phyloP scores from a whole-genome alignment of 2,797 vertebrate genomes.

The Danio aesculapii region DNA sequence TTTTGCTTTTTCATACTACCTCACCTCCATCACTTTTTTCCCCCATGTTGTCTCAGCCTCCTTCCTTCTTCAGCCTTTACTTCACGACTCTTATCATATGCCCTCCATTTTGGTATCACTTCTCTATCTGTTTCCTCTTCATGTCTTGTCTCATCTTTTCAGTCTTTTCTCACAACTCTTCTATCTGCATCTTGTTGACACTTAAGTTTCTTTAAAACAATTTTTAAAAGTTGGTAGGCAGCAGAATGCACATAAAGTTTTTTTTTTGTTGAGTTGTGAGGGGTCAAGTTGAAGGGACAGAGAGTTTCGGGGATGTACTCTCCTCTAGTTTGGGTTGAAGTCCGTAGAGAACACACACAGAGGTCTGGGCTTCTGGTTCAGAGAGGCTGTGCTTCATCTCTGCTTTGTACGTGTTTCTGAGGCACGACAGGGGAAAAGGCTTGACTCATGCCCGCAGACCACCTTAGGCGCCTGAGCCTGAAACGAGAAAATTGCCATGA shows the following conservation, averaged over 20 bases:
- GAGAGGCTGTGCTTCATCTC: conserved; percentile 17
- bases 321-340: conserved; percentile 18
- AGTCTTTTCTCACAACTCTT: too few relatives aligned
- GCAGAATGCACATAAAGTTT: not conserved
- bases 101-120: too few relatives aligned
- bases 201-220: not conserved
- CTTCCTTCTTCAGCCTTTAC: too few relatives aligned
- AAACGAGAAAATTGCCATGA: conserved; percentile 37
- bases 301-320: conserved; percentile 11
- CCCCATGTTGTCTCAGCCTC: too few relatives aligned
- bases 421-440: not conserved
- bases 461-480: conserved; percentile 27
- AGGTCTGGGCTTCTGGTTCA: conserved; percentile 23
- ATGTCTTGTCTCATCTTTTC: too few relatives aligned
- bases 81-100: too few relatives aligned
- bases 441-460: conserved; percentile 28
- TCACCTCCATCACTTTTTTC: too few relatives aligned
- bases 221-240: not conserved
- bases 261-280: not conserved
- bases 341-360: conserved; percentile 29
- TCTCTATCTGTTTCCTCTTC: too few relatives aligned
- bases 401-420: conserved; percentile 25
- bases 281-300: conserved; percentile 5
- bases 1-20: too few relatives aligned
- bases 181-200: not conserved